Evolutionary conservation across 2,888 invertebrate genomes (phyloP).

Genomic region (Periphyllus acericola): DNA sequence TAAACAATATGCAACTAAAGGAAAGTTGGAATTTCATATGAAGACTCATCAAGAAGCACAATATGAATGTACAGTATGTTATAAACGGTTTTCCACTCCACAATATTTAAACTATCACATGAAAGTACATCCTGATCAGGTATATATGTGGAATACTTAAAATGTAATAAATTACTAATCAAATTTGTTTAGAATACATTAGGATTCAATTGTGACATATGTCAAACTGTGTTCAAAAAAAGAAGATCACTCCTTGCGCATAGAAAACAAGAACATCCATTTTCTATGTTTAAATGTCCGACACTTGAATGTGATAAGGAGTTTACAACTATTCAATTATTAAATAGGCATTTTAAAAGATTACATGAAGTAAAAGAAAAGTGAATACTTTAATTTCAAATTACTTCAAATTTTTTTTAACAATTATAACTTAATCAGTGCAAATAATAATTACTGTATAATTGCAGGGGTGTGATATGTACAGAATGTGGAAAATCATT

Average conservation of each 20-base stretch:
- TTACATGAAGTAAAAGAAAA: slow-evolving; percentile 28
- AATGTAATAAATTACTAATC: background rate
- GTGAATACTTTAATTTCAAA: background rate
- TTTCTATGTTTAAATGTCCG: slow-evolving; percentile 52
- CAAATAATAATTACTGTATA: background rate
- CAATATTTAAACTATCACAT: slow-evolving; percentile 64
- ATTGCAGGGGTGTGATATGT: slow-evolving; percentile 31
- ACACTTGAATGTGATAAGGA: slow-evolving; percentile 63
- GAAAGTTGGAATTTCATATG: slow-evolving; percentile 64
- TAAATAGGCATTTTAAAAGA: slow-evolving; percentile 63
- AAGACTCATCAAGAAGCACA: slow-evolving; percentile 64
- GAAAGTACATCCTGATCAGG: slow-evolving; percentile 62
- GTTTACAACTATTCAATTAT: slow-evolving; percentile 64
- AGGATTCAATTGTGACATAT: slow-evolving; percentile 51
- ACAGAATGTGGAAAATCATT: slow-evolving; percentile 53
- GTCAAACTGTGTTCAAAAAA: slow-evolving; percentile 36
- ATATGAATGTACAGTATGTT: slow-evolving; percentile 63
- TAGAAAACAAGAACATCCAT: slow-evolving; percentile 57
- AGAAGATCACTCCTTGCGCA: slow-evolving; percentile 35
- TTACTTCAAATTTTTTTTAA: background rate
- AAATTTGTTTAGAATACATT: slow-evolving; percentile 42
- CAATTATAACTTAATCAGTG: background rate
- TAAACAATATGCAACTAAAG: slow-evolving; percentile 64
- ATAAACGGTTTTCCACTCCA: slow-evolving; percentile 64
- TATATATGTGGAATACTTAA: background rate